Evolutionary conservation across 1,140 invertebrate species (phyloP).

Genomic region (Heliothis virescens): DNA sequence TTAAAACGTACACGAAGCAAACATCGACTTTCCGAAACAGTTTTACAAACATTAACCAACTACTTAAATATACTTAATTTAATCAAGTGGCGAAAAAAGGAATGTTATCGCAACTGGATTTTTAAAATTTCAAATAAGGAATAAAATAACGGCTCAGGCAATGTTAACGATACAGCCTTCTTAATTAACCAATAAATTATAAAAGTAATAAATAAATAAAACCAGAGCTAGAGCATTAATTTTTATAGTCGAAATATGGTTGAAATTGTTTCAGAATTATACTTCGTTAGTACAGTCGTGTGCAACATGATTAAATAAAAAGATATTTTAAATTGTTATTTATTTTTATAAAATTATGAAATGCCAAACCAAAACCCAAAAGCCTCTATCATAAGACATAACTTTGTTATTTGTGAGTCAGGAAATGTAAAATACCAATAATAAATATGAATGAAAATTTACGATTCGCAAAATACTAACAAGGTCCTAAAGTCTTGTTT

Average conservation of each 20-base stretch:
- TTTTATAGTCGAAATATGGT: too few species aligned
- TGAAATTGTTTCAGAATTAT: too few species aligned
- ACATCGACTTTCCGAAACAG: not conserved
- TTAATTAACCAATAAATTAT: not conserved
- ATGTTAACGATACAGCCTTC: not conserved
- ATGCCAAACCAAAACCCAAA: too few species aligned
- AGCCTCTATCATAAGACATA: too few species aligned
- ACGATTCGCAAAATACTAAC: constrained; percentile 23
- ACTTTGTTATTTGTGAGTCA: not conserved
- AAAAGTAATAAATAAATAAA: too few species aligned
- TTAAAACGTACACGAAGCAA: constrained; percentile 33
- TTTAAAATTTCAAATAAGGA: constrained; percentile 3
- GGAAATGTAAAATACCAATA: constrained; percentile 6
- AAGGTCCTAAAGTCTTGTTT: constrained; percentile 37
- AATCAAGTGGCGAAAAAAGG: not conserved
- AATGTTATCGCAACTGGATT: constrained; percentile 1
- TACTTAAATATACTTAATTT: constrained; percentile 25
- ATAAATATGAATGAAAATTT: constrained; percentile 33
- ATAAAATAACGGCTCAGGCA: not conserved
- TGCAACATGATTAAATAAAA: not conserved
- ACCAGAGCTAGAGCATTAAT: too few species aligned
- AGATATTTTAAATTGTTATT: not conserved
- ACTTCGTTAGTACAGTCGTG: not conserved
- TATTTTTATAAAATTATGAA: not conserved
- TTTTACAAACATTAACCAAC: constrained; percentile 25